A percentile compares a stretch with the other conserved stretches of the same genome.
Evolutionary conservation across 2,113 vertebrate species (phyloP).

Genomic region (Ceyx margarethae): DNA sequence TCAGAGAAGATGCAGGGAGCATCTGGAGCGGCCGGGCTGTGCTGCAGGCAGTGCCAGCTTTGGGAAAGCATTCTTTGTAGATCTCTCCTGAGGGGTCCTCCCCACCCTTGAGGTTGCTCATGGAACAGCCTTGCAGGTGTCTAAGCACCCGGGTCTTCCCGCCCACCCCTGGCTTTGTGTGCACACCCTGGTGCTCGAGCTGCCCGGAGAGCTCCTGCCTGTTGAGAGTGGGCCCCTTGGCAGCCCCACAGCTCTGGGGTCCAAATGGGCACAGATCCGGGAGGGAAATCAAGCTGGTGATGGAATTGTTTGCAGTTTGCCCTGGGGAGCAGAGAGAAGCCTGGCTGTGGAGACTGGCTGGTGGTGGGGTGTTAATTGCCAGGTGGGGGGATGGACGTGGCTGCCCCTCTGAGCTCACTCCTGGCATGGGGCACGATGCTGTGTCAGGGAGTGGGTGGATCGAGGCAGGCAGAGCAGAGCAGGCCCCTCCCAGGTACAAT

Average conservation of each 20-base stretch:
- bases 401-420: neutral
- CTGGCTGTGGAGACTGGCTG: neutral
- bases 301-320: neutral
- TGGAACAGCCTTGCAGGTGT: neutral
- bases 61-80: neutral
- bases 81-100: neutral
- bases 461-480: neutral
- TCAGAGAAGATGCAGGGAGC: neutral
- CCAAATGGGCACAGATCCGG: neutral
- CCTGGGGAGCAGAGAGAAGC: neutral
- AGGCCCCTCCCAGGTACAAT: neutral
- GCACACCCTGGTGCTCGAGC: fast-evolving
- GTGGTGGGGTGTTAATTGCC: neutral
- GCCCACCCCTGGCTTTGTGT: neutral
- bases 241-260: neutral
- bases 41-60: neutral
- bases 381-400: neutral
- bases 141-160: fast-evolving
- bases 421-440: fast-evolving
- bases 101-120: neutral
- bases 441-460: neutral
- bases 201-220: neutral
- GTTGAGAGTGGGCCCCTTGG: neutral
- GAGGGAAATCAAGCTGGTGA: neutral
- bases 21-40: neutral